These are phyloP conservation scores for Clupea harengus DNA, from an alignment of 2,113 vertebrate genomes.

Conservation along the genomic window DNA sequence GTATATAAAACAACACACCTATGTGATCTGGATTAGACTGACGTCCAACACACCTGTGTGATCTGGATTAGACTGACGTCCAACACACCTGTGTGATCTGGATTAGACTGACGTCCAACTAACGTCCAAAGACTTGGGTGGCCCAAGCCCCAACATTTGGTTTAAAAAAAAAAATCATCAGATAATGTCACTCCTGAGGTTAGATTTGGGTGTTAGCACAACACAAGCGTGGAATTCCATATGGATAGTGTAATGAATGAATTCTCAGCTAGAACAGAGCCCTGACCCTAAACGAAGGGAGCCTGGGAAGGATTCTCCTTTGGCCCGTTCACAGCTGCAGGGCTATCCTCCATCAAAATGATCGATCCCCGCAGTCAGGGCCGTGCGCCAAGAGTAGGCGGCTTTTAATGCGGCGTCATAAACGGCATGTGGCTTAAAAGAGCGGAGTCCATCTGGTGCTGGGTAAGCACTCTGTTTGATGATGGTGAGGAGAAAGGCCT, in stretches of 20 bases:
- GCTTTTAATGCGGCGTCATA: conserved; percentile 29
- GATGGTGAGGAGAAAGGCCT: conserved; percentile 34
- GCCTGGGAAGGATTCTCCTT: conserved; percentile 17
- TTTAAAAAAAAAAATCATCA: not conserved
- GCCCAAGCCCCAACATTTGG: not conserved
- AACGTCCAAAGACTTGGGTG: not conserved
- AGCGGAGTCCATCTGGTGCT: conserved; percentile 49
- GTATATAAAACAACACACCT: not conserved
- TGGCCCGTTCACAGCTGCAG: not conserved
- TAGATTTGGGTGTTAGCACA: not conserved
- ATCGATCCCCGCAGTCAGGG: not conserved
- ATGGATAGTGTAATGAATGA: not conserved
- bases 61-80: no score
- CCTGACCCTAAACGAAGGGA: not conserved
- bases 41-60: no score
- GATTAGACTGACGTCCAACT: not conserved
- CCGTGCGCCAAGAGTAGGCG: not conserved
- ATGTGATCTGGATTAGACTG: no score
- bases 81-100: not conserved
- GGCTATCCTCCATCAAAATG: conserved; percentile 23
- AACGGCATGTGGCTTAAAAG: conserved; percentile 40
- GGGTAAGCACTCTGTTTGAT: conserved; percentile 43
- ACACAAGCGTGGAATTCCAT: not conserved
- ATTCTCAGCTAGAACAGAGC: not conserved
- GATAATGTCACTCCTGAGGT: not conserved